These are phyloP conservation scores for Argyresthia albistria DNA, from an alignment of 2,888 invertebrate genomes.

Conservation along the genomic window DNA sequence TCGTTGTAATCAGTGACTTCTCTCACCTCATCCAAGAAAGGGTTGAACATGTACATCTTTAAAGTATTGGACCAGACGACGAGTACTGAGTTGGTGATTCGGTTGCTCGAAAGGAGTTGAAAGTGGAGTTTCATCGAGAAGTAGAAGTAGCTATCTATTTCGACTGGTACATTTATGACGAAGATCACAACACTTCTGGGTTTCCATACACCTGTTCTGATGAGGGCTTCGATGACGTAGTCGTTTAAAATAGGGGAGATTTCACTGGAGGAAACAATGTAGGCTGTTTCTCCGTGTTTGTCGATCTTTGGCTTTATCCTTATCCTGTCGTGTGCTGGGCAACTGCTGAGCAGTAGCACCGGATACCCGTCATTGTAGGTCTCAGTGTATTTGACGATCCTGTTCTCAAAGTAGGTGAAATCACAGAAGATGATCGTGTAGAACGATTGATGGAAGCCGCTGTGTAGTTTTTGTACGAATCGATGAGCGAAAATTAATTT, in stretches of 20 bases:
- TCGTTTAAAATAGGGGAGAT: slow-evolving; percentile 43
- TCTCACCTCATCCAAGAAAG: slow-evolving; percentile 47
- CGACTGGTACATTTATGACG: slow-evolving; percentile 38
- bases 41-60: slow-evolving; percentile 65
- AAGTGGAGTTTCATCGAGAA: slow-evolving; percentile 57
- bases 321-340: slow-evolving; percentile 34
- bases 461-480: slow-evolving; percentile 50
- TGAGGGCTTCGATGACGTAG: slow-evolving; percentile 34
- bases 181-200: slow-evolving; percentile 54
- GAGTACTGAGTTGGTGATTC: slow-evolving; percentile 63
- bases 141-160: slow-evolving; percentile 41
- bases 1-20: slow-evolving; percentile 50
- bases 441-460: slow-evolving; percentile 53
- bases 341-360: slow-evolving; percentile 50
- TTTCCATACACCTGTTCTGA: slow-evolving; percentile 52
- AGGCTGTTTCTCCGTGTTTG: slow-evolving; percentile 51
- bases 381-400: slow-evolving; percentile 53
- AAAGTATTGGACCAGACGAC: slow-evolving; percentile 38
- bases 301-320: slow-evolving; percentile 46
- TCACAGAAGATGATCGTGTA: slow-evolving; percentile 60
- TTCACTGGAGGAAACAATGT: slow-evolving; percentile 44
- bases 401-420: slow-evolving; percentile 59
- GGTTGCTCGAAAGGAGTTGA: slow-evolving; percentile 58
- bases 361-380: slow-evolving; percentile 48
- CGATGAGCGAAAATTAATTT: slow-evolving; percentile 44